Evolutionary conservation across 2,888 invertebrate genomes (phyloP), one percentile per base, ranked within the genome.

Genomic region (Hedya salicella): DNA sequence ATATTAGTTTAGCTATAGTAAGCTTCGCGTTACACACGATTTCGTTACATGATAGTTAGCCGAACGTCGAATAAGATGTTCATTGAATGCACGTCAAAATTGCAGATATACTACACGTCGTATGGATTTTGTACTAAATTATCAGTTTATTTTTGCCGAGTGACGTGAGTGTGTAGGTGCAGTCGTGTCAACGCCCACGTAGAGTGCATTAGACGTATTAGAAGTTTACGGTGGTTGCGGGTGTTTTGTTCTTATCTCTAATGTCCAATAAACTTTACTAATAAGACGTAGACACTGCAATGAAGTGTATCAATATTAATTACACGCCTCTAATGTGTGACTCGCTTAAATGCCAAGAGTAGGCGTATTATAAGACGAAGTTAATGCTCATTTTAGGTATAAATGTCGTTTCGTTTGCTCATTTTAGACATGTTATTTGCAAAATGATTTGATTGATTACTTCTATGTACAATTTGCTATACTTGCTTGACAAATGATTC

Each of bases 251-350:
- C 9, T 11, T 44, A 25, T n/a, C 16, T 42, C n/a, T 21, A 50
- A 52, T 53, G 39, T 40, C 5, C 14, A n/a, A 53, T 53, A 53
- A 53, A 40, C 39, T 13, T 21, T 39, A 9, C n/a, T 36, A 36
- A 36, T 36, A 11, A 36, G 11, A 36, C 36, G 11, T 4, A 25
- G 3, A 25, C 25, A 3, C 6, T 4, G 11, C 1, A 36, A 5
- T 36, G 36, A 3, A 25, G 25, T 25, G 25, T 25, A n/a, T n/a
- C n/a, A n/a, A n/a, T 25, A 25, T 25, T 25, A 25, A 25, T 25
- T 25, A 25, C 25, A 25, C 25, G 6, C 0, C 3, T 2, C 25
- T 5, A 2, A 25, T 3, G 25, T 25, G 6, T 3, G 25, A 3
- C 8, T 32, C 32, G 11, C 9, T 25, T 9, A 11, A 36, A 36